A percentile compares a stretch with the other conserved stretches of the same genome.
Evolutionary conservation across 2,797 vertebrate genomes (phyloP).

Genomic region (Pangasius mekongensis): DNA sequence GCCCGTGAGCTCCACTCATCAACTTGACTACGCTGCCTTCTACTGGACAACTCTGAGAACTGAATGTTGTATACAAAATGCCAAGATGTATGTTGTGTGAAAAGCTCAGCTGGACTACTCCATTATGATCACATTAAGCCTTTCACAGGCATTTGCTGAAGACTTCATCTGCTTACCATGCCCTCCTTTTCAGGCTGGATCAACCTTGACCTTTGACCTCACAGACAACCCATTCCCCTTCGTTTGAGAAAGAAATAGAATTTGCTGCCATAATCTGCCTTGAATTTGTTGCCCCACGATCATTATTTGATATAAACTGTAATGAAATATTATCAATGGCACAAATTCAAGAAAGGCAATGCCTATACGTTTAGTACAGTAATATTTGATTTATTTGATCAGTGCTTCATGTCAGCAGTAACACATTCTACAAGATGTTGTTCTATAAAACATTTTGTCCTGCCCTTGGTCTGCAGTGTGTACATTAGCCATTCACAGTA

Average conservation of each 20-base stretch:
- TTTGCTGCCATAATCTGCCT: not conserved
- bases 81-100: not conserved
- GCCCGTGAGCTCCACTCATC: not conserved
- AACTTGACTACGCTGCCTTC: slow-evolving; percentile 18
- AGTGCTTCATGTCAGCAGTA: not conserved
- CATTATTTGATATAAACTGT: not conserved
- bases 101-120: slow-evolving; percentile 4
- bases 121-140: slow-evolving; percentile 5
- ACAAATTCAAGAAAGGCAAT: not conserved
- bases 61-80: not conserved
- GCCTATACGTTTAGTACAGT: not conserved
- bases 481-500: slow-evolving; percentile 2
- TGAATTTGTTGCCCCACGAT: not conserved
- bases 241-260: not conserved
- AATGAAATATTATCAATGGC: not conserved
- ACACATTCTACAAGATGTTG: not conserved
- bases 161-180: slow-evolving; percentile 2
- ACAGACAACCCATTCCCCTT: not conserved
- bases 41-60: slow-evolving; percentile 2
- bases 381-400: not conserved
- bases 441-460: not conserved
- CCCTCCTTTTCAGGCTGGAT: not conserved
- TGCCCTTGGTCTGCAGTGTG: not conserved
- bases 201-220: slow-evolving; percentile 36
- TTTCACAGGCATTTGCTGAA: slow-evolving; percentile 3